These are phyloP conservation scores for Poecile atricapillus DNA, from an alignment of 2,113 vertebrate species.

Conservation along the genomic window DNA sequence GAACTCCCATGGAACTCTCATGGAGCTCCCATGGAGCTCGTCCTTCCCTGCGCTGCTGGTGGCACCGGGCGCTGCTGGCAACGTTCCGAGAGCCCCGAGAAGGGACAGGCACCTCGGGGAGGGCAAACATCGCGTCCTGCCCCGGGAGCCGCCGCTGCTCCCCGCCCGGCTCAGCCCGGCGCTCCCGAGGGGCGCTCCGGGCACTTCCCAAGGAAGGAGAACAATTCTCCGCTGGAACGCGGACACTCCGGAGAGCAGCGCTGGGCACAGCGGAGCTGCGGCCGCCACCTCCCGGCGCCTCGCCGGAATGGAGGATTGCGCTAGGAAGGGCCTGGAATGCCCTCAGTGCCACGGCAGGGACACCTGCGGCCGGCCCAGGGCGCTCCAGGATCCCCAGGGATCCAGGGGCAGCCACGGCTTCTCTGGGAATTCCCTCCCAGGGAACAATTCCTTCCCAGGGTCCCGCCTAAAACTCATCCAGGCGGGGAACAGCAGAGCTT, in stretches of 20 bases:
- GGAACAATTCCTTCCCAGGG: fast-evolving
- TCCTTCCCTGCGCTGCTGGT: no score
- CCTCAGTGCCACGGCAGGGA: fast-evolving
- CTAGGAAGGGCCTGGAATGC: fast-evolving
- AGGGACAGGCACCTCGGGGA: fast-evolving
- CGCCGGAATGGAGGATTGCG: fast-evolving
- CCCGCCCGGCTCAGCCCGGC: not conserved
- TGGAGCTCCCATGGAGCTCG: no score
- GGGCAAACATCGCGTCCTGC: no score
- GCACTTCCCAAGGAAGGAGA: not conserved
- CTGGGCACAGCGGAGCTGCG: not conserved
- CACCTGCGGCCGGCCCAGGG: fast-evolving
- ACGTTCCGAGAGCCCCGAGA: no score
- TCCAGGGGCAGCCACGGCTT: not conserved
- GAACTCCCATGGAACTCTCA: no score
- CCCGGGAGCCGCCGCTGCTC: not conserved
- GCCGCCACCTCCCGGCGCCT: slow-evolving; percentile 42
- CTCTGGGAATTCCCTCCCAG: not conserved
- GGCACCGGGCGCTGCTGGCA: not conserved
- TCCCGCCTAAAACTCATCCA: fast-evolving
- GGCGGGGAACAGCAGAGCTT: fast-evolving
- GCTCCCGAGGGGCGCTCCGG: not conserved
- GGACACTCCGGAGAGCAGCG: fast-evolving
- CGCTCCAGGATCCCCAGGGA: not conserved
- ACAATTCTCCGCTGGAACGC: fast-evolving